A percentile compares a stretch with the other conserved stretches of the same genome.
These are phyloP conservation scores for Apantesis nais DNA, from an alignment of 2,888 invertebrate species.

Conservation along the genomic window DNA sequence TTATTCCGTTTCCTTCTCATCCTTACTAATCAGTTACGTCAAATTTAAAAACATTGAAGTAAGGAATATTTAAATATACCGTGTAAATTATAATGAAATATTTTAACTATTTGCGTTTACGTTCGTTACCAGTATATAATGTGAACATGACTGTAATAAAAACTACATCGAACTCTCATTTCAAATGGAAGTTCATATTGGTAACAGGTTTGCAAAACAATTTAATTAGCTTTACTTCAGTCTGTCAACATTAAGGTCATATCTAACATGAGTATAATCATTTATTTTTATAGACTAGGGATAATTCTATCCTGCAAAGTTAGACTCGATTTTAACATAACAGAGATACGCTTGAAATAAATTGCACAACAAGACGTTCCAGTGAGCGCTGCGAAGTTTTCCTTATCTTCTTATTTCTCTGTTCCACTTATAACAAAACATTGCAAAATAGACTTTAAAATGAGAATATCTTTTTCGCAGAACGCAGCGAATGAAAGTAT, in stretches of 20 bases:
- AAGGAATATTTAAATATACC: background rate
- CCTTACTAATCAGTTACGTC: background rate
- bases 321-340: slow-evolving; percentile 44
- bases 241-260: background rate
- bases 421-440: slow-evolving; percentile 25
- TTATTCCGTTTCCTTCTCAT: too few species aligned
- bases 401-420: slow-evolving; percentile 33
- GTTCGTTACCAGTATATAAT: background rate
- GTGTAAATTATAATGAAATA: background rate
- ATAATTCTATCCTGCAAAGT: background rate
- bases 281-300: background rate
- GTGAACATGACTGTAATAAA: background rate
- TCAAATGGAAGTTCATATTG: background rate
- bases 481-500: background rate
- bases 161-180: background rate
- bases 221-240: background rate
- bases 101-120: background rate
- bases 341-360: slow-evolving; percentile 49
- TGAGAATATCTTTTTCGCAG: slow-evolving; percentile 22
- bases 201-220: background rate
- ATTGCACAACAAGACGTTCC: slow-evolving; percentile 42
- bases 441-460: slow-evolving; percentile 26
- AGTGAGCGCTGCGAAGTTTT: slow-evolving; percentile 25
- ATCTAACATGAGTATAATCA: background rate
- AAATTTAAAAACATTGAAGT: too few species aligned